Base-by-base conservation (phyloP, 2,797 vertebrate species). In the Labeo calbasu region DNA sequence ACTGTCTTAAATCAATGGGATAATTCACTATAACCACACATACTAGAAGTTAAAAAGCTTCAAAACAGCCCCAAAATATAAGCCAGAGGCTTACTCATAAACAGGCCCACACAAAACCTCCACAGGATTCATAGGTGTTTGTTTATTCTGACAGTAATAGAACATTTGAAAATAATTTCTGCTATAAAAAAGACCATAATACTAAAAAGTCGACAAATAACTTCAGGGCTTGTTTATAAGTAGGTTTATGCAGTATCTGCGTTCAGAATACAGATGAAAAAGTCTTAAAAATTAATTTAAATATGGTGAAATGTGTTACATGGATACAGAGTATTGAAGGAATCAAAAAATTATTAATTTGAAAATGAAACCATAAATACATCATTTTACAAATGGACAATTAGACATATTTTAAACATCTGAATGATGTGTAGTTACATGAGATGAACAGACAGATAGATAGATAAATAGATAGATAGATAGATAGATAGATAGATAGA, bases 11-110 rank as follows among this genome's bases (percentile, higher is more conserved):
- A 55, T 73, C 48, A 68, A 57, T 48, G 9, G 40, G 50, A 79
- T 73, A 21, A 69, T 66, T 75, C 73, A 55, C 65, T 68, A 23
- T 36, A 63, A 73, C 19, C 13, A 73, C 43, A 32, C 61, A 59
- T 12, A 32, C 17, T 72, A 61, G 40, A 50, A 61, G 40, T 32
- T 28, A 61, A 77, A 71, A 71, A 25, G 43, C 17, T 79, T n/a
- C 9, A 51, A 79, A 28, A 48, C 69, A 71, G 15, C n/a, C 21
- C 13, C 5, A 43, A 69, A 4, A 40, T 43, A 69, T 23, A 50
- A 48, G 21, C 43, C 12, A 71, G 43, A 46, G n/a, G n/a, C n/a
- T 50, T 48, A 48, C 14, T 48, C 43, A 48, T 25, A 48, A 48
- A 5, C 43, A 48, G 69, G 12, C 69, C 69, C 36, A 21, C 66